phyloP scores from a whole-genome alignment of 1,140 invertebrate genomes.

The Zophobas morio region DNA sequence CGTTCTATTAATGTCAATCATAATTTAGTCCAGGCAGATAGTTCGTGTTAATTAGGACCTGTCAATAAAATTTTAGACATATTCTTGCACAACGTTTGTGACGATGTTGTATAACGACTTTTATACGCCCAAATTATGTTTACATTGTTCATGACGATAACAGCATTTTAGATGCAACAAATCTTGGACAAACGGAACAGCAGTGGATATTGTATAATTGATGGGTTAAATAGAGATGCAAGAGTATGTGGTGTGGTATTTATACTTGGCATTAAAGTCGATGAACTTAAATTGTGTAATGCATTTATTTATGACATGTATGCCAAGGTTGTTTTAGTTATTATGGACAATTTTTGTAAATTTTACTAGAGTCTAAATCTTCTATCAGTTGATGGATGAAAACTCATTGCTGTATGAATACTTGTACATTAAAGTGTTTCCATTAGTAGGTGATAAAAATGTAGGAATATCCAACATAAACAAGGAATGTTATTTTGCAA shows the following conservation, averaged over 20 bases:
- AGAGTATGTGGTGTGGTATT: conserved; percentile 15
- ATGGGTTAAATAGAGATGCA: conserved; percentile 18
- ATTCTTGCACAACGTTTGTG: conserved; percentile 1
- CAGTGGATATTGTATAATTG: too few species aligned
- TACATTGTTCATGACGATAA: background rate
- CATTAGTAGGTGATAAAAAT: too few species aligned
- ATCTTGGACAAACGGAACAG: too few species aligned
- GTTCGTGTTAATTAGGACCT: background rate
- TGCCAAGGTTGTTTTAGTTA: conserved; percentile 41
- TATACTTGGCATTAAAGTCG: conserved; percentile 29
- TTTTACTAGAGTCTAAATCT: too few species aligned
- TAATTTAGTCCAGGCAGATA: background rate
- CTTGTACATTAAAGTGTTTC: too few species aligned
- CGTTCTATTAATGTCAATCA: conserved; percentile 30
- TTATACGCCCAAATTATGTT: background rate
- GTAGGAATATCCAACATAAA: too few species aligned
- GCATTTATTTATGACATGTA: conserved; percentile 19
- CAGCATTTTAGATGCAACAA: background rate
- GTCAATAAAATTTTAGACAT: background rate
- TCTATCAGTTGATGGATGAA: too few species aligned
- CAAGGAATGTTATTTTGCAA: too few species aligned
- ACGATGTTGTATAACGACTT: background rate
- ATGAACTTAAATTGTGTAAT: conserved; percentile 46
- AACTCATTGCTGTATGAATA: too few species aligned
- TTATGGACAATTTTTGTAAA: background rate